A percentile compares a stretch with the other conserved stretches of the same genome.
Conservation (phyloP, 2,888 invertebrate genomes). For the Molanna angustata region DNA sequence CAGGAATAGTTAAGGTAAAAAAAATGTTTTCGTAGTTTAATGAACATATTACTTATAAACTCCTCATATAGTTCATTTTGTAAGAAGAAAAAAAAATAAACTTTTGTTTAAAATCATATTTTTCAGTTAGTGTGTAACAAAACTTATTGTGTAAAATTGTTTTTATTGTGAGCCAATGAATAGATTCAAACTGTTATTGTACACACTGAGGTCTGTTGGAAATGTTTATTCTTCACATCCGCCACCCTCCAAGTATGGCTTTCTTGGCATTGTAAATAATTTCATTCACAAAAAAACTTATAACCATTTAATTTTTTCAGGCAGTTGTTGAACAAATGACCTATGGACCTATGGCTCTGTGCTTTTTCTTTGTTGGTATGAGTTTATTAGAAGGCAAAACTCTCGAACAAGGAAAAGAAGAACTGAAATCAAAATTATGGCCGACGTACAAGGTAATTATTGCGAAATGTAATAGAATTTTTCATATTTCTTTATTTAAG, state of each 20-base stretch:
- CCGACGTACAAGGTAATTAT: conserved; percentile 67
- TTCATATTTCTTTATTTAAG: too few relatives aligned
- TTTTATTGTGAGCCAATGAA: not conserved
- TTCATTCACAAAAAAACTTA: too few relatives aligned
- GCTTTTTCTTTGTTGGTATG: conserved; percentile 75
- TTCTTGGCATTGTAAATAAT: too few relatives aligned
- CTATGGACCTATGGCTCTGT: conserved; percentile 74
- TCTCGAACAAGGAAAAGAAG: conserved; percentile 60
- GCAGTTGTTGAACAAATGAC: conserved; percentile 72
- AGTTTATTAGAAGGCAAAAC: conserved; percentile 69
- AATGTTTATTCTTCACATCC: too few relatives aligned
- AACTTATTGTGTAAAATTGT: not conserved
- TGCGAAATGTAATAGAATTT: too few relatives aligned
- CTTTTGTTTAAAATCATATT: not conserved
- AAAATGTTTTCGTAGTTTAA: not conserved
- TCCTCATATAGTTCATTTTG: not conserved
- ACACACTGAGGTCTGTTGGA: too few relatives aligned
- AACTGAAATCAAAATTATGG: conserved; percentile 69
- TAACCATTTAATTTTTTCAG: conserved; percentile 43
- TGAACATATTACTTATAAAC: not conserved
- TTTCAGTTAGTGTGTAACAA: not conserved
- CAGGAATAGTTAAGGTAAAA: conserved; percentile 71
- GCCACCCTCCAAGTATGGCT: too few relatives aligned
- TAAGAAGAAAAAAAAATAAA: not conserved
- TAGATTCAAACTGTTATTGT: not conserved